These are phyloP conservation scores for Setophaga coronata DNA, from an alignment of 2,113 vertebrate species.

Conservation along the genomic window DNA sequence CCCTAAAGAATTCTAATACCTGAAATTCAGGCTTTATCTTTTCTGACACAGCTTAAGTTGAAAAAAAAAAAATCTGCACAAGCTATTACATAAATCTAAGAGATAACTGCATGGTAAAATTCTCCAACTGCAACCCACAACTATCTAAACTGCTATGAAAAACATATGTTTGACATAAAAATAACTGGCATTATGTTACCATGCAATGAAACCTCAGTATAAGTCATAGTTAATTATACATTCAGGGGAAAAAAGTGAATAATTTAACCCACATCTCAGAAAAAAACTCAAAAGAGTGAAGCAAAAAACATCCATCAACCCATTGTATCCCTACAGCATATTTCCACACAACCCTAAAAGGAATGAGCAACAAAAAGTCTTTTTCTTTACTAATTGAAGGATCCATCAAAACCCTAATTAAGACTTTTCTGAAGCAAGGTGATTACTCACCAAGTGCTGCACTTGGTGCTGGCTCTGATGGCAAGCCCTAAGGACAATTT, in stretches of 20 bases:
- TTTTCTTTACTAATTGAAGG: not conserved
- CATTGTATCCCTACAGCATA: not conserved
- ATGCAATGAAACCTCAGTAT: constrained; percentile 51
- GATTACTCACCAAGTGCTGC: not conserved
- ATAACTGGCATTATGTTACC: constrained; percentile 52
- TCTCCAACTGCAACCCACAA: constrained; percentile 63
- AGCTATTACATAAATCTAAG: constrained; percentile 64
- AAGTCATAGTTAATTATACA: constrained; percentile 57
- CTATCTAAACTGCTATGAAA: constrained; percentile 50
- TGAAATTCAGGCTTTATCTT: not conserved
- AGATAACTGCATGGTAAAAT: constrained; percentile 46
- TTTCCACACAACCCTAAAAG: not conserved
- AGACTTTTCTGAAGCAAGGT: not conserved
- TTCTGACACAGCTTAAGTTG: not conserved
- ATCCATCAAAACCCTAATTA: not conserved
- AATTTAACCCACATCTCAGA: constrained; percentile 48
- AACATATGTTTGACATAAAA: constrained; percentile 58
- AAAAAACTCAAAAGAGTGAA: not conserved
- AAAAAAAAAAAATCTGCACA: not conserved
- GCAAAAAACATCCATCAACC: not conserved
- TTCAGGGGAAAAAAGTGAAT: not conserved
- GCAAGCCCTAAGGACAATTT: rapidly evolving
- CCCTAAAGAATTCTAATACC: not conserved
- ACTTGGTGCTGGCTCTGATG: not conserved
- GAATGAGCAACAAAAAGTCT: not conserved